Evolutionary conservation across 2,888 invertebrate species (phyloP), one percentile per base, ranked within the genome.

Genomic region (Catocala fraxini): DNA sequence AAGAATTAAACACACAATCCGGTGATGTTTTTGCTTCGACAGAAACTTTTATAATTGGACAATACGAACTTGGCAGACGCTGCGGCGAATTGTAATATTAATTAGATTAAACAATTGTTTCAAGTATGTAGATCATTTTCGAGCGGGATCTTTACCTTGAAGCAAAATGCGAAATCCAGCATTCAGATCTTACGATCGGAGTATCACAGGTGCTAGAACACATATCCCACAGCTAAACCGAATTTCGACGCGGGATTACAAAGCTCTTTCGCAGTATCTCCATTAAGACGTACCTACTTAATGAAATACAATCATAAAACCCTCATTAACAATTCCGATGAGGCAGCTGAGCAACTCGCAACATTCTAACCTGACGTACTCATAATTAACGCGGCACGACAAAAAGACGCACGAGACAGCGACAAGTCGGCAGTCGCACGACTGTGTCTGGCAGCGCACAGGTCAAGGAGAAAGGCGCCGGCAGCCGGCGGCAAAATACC

Each of bases 381-480:
- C 61, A 51, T 78, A 74, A 72, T 70, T 75, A 70, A 73, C 64
- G 49, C 35, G 56, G 68, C 63, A 67, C 69, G 74, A 81, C 75
- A 79, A 77, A 79, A 82, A 71, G 68, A 74, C 61, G 52, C 64
- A 60, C 46, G 53, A 68, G 58, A 65, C 65, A 49, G 62, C 63
- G 51, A 80, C 76, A 79, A 75, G 73, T 75, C 71, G 75, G 64
- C 71, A 67, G 56, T 68, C 70, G 70, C 68, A 68, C 69, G 63
- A 59, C 62, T 59, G 63, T 59, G 71, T 75, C 73, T 78, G 74
- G 73, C 72, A 59, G 71, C n/a, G 75, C 66, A 70, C 75, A 74
- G 89, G 89, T 89, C 89, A 89, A 90, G 88, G 88, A 86, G 87
- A 88, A 79, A 81, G 83, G 81, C 77, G 49, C 52, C 54, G 51